A percentile compares a stretch with the other conserved stretches of the same genome.
Conservation (phyloP, 2,797 vertebrate genomes). For the Emydoidea blandingii region DNA sequence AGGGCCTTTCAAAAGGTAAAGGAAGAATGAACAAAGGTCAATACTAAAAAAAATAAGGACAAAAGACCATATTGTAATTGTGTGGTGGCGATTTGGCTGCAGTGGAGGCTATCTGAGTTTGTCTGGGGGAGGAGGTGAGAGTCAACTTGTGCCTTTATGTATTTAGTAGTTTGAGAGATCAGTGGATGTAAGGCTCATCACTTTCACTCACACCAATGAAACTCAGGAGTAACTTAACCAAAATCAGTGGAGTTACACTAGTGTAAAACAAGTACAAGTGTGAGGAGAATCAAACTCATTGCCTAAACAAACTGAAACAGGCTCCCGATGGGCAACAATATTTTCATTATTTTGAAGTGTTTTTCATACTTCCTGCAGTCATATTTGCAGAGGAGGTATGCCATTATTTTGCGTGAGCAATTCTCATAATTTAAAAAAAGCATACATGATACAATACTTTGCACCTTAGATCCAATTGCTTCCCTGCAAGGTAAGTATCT, state of each 20-base stretch:
- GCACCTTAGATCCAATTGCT: too few species aligned
- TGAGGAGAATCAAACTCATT: neutral
- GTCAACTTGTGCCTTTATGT: neutral
- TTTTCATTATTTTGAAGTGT: neutral
- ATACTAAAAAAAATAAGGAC: neutral
- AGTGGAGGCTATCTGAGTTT: neutral
- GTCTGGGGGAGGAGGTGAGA: neutral
- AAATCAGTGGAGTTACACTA: neutral
- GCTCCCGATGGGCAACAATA: neutral
- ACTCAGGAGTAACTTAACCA: neutral
- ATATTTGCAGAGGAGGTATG: neutral
- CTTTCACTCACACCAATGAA: neutral
- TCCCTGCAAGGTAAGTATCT: neutral
- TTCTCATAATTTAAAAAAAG: neutral
- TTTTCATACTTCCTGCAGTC: neutral
- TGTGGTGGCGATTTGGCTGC: neutral
- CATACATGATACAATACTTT: too few species aligned
- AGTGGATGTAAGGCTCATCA: neutral
- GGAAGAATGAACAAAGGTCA: neutral
- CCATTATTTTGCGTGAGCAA: neutral
- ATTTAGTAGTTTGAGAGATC: neutral
- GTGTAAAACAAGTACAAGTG: neutral
- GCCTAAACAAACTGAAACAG: neutral
- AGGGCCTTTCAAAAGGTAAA: neutral
- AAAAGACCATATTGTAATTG: neutral